These are phyloP conservation scores for Cryptocheilus praepositus DNA, from an alignment of 2,888 invertebrate species.

Conservation along the genomic window DNA sequence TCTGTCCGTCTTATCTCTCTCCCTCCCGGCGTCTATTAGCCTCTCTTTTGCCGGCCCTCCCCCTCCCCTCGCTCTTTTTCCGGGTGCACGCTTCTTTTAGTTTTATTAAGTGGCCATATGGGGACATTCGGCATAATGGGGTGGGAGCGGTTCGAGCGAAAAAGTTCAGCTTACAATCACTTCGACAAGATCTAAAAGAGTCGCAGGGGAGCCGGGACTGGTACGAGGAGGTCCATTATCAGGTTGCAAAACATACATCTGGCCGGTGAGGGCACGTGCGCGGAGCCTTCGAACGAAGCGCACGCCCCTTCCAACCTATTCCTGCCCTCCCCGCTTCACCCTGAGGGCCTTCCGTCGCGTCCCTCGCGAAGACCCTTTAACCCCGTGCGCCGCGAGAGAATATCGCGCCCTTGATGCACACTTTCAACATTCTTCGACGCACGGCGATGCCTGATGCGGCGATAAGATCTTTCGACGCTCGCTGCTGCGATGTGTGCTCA, in stretches of 20 bases:
- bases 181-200: slow-evolving; percentile 70
- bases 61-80: slow-evolving; percentile 24
- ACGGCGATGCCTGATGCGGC: not conserved
- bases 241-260: slow-evolving; percentile 74
- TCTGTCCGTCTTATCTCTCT: slow-evolving; percentile 24
- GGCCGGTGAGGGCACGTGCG: slow-evolving; percentile 68
- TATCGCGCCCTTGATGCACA: not conserved
- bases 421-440: not conserved
- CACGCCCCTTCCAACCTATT: slow-evolving; percentile 57
- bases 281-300: slow-evolving; percentile 59
- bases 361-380: no score
- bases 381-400: no score
- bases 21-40: slow-evolving; percentile 4
- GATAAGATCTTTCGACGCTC: no score
- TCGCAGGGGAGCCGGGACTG: slow-evolving; percentile 65
- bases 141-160: slow-evolving; percentile 60
- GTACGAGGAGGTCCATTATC: slow-evolving; percentile 71
- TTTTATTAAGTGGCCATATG: slow-evolving; percentile 71
- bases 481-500: no score
- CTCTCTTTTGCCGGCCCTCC: not conserved
- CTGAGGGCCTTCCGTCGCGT: not conserved
- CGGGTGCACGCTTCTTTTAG: slow-evolving; percentile 42
- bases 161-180: slow-evolving; percentile 71
- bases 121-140: slow-evolving; percentile 63
- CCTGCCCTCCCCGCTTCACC: not conserved